Evolutionary conservation across 2,797 vertebrate species (phyloP).

Genomic region (Siniperca obscura): DNA sequence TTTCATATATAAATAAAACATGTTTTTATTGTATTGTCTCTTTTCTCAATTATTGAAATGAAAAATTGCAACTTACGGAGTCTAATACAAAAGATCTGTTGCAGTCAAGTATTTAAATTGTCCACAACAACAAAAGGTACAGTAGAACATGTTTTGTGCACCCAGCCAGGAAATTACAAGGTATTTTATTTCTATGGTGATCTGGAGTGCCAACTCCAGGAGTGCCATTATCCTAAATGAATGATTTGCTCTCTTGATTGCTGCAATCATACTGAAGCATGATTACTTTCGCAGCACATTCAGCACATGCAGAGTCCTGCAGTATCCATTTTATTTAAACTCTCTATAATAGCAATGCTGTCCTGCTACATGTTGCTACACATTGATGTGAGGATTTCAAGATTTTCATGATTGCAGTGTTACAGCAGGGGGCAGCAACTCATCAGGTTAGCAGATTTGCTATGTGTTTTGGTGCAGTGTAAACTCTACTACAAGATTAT

Average conservation of each 20-base stretch:
- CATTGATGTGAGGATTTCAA: not conserved
- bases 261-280: conserved; percentile 29
- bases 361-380: not conserved
- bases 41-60: not conserved
- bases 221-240: conserved; percentile 35
- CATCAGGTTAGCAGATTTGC: conserved; percentile 19
- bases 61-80: not conserved
- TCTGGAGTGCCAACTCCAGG: conserved; percentile 20
- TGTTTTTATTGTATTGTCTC: conserved; percentile 19
- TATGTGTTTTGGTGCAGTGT: conserved; percentile 9
- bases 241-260: conserved; percentile 38
- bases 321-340: not conserved
- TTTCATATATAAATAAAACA: conserved; percentile 16
- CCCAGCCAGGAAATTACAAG: conserved; percentile 19
- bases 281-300: conserved; percentile 39
- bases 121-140: not conserved
- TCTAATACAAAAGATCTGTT: not conserved
- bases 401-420: conserved; percentile 17
- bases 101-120: not conserved
- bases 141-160: conserved; percentile 7
- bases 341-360: not conserved
- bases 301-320: conserved; percentile 13
- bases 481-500: not conserved
- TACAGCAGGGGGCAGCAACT: conserved; percentile 79
- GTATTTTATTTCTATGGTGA: conserved; percentile 20